These are phyloP conservation scores for Drosophila melanosoma DNA, from an alignment of 2,888 invertebrate genomes.

Conservation along the genomic window DNA sequence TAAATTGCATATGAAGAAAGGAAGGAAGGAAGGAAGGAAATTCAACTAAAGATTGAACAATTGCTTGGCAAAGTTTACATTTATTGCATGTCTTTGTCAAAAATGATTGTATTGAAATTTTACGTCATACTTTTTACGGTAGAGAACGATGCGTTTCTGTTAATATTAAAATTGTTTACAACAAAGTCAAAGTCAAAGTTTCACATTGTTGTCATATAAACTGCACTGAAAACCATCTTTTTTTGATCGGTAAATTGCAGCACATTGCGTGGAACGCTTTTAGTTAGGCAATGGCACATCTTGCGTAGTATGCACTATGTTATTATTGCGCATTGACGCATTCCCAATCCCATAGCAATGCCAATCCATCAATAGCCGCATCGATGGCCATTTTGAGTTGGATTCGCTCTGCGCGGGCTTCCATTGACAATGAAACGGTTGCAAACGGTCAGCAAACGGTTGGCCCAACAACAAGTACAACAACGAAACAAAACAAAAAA, in stretches of 20 bases:
- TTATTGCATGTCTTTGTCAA: background rate
- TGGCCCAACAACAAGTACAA: conserved; percentile 18
- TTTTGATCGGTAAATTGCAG: too few relatives aligned
- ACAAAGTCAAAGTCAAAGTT: background rate
- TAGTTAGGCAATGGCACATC: background rate
- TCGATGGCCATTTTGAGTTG: conserved; percentile 45
- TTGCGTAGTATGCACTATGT: background rate
- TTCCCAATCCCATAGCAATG: conserved; percentile 53
- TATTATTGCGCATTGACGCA: conserved; percentile 23
- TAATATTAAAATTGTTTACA: background rate
- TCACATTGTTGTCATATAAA: background rate
- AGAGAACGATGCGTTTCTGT: background rate
- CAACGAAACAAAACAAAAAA: background rate
- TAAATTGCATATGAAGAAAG: background rate
- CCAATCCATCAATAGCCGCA: conserved; percentile 45
- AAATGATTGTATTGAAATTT: background rate
- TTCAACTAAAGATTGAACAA: background rate
- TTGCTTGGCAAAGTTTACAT: background rate
- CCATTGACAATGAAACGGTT: conserved; percentile 55
- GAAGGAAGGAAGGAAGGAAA: background rate
- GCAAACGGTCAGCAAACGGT: conserved; percentile 42
- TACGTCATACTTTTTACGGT: background rate
- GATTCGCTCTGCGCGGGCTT: conserved; percentile 17
- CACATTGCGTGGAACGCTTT: background rate
- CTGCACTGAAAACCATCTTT: background rate